These are phyloP conservation scores for Pionites leucogaster DNA, from an alignment of 2,113 vertebrate species.

Conservation along the genomic window DNA sequence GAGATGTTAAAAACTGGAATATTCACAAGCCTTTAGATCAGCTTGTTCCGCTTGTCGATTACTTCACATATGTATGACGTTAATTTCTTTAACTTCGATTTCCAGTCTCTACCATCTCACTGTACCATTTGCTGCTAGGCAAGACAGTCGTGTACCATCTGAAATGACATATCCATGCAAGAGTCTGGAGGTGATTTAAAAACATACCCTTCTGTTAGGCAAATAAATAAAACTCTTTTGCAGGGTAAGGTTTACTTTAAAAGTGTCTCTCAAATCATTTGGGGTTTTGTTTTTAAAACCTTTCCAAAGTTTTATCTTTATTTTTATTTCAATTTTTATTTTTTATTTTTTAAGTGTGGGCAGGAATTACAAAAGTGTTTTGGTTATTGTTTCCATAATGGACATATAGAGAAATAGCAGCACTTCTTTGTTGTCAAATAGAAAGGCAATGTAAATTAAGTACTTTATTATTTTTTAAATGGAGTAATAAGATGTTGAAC, in stretches of 20 bases:
- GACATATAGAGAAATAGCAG: background rate
- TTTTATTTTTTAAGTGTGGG: background rate
- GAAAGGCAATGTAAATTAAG: background rate
- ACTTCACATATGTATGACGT: background rate
- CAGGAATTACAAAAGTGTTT: background rate
- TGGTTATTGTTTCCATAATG: background rate
- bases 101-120: background rate
- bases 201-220: background rate
- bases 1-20: constrained; percentile 3
- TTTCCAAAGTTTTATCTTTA: background rate
- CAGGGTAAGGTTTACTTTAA: background rate
- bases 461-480: background rate
- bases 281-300: background rate
- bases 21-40: background rate
- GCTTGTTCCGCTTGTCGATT: background rate
- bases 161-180: background rate
- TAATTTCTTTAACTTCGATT: background rate
- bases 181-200: background rate
- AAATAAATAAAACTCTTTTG: background rate
- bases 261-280: background rate
- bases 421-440: background rate
- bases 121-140: background rate
- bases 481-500: background rate
- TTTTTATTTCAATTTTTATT: background rate
- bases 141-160: background rate